phyloP scores from a whole-genome alignment of 2,113 vertebrate species.

The Pelmatolapia mariae region DNA sequence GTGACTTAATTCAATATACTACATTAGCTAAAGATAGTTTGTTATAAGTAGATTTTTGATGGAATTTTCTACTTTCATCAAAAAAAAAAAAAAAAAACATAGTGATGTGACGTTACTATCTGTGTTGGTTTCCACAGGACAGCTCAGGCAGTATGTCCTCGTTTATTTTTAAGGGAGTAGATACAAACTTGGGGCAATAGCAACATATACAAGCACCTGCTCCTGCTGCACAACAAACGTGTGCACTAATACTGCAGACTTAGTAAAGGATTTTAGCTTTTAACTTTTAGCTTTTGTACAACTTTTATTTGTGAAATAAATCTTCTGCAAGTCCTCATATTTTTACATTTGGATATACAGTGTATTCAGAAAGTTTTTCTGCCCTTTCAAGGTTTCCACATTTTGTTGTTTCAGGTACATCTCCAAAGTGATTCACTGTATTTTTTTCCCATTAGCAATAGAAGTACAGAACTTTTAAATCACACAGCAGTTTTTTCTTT shows the following conservation, averaged over 20 bases:
- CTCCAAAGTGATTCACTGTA: neutral
- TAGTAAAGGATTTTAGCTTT: neutral
- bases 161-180: neutral
- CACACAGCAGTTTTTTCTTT: neutral
- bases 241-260: neutral
- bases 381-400: neutral
- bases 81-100: rapidly evolving
- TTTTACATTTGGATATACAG: neutral
- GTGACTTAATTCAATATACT: neutral
- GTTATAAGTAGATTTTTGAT: neutral
- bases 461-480: neutral
- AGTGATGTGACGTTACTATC: rapidly evolving
- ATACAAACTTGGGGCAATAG: neutral
- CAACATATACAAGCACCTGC: neutral
- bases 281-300: neutral
- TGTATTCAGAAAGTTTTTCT: neutral
- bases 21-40: neutral
- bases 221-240: neutral
- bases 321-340: neutral
- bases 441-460: neutral
- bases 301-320: neutral
- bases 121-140: neutral
- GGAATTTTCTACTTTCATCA: neutral
- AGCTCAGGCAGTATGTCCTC: neutral
- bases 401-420: neutral